Conservation (phyloP, 1,140 invertebrate species). For the Nasonia giraulti region DNA sequence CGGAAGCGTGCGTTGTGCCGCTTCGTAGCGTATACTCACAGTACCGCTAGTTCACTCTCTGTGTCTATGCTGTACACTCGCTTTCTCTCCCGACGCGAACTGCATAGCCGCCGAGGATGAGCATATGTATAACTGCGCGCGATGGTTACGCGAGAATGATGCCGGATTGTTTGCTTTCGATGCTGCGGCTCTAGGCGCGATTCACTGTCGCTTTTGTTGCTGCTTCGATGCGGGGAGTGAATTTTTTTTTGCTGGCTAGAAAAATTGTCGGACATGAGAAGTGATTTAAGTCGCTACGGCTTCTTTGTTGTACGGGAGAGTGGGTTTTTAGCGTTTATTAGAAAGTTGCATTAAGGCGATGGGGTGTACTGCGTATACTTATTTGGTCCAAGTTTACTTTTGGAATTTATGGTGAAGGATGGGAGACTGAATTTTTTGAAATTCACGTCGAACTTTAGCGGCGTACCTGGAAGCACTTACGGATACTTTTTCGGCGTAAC, state of each 20-base stretch:
- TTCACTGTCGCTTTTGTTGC: too few species aligned
- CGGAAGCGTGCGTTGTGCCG: not conserved
- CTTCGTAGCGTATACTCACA: not conserved
- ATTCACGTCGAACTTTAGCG: not conserved
- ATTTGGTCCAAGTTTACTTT: not conserved
- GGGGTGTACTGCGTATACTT: not conserved
- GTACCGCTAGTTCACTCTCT: conserved; percentile 5
- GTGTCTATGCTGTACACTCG: not conserved
- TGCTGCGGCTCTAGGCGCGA: too few species aligned
- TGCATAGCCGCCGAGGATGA: not conserved
- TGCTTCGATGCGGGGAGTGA: too few species aligned
- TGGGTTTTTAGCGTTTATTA: not conserved
- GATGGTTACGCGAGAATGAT: not conserved
- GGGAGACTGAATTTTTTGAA: too few species aligned
- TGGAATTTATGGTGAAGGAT: not conserved
- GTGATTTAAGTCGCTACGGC: not conserved
- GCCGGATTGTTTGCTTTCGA: not conserved
- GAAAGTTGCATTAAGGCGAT: not conserved
- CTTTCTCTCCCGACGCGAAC: conserved; percentile 1
- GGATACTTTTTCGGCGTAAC: conserved; percentile 10
- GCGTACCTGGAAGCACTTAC: not conserved
- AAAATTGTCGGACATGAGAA: not conserved
- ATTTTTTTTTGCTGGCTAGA: too few species aligned
- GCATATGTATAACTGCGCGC: too few species aligned
- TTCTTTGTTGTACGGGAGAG: not conserved